A percentile compares a stretch with the other conserved stretches of the same genome.
phyloP scores from a whole-genome alignment of 2,797 vertebrate genomes.

The Phylloscopus collybita region DNA sequence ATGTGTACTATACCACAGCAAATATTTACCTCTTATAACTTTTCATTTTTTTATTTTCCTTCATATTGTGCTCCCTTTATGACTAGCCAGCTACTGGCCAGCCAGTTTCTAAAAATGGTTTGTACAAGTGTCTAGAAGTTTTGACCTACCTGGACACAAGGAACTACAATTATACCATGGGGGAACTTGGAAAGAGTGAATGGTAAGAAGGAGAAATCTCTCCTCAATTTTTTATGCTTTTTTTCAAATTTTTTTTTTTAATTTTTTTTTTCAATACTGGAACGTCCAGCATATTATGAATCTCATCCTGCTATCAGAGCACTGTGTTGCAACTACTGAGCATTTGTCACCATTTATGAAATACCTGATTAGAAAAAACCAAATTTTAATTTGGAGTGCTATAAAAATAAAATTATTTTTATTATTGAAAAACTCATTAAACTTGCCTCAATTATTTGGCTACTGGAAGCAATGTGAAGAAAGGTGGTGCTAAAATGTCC shows the following conservation, averaged over 20 bases:
- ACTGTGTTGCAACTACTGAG: rapidly evolving
- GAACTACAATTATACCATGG: neutral
- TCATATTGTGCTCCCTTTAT: neutral
- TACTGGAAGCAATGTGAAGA: neutral
- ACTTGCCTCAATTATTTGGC: neutral
- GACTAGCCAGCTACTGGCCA: neutral
- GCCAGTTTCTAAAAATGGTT: neutral
- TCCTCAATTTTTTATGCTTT: neutral
- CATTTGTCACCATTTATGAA: neutral
- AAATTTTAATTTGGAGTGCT: neutral
- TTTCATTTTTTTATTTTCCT: neutral
- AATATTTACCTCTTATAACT: neutral
- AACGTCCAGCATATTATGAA: neutral
- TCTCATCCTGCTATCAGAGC: neutral
- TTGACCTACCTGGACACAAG: neutral
- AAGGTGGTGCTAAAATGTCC: neutral
- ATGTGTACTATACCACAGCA: neutral
- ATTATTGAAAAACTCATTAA: neutral
- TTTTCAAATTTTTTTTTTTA: neutral
- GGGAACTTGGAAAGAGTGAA: neutral
- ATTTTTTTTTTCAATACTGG: neutral
- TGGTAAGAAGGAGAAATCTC: neutral
- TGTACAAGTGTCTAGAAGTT: neutral
- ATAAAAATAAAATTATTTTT: neutral
- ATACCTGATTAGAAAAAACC: neutral